Percentiles rank a stretch among this genome's conserved stretches.
Conservation (phyloP, 2,113 vertebrate species). For the Eublepharis macularius region DNA sequence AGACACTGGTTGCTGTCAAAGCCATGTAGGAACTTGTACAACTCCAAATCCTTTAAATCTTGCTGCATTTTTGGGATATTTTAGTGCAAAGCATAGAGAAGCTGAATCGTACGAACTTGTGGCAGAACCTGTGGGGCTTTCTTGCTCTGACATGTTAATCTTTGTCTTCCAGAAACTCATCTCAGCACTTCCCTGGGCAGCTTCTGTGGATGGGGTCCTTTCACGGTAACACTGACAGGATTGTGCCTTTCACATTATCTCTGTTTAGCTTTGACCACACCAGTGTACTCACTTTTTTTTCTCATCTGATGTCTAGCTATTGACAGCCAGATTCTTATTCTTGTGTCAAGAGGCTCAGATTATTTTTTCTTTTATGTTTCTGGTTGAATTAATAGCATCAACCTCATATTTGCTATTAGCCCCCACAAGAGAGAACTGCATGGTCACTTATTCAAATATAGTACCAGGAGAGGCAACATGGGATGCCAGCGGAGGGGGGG, state of each 20-base stretch:
- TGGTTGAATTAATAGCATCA: too few species aligned
- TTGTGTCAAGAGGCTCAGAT: background rate
- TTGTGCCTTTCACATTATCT: background rate
- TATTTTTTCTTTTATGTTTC: background rate
- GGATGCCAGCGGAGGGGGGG: background rate
- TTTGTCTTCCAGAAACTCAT: background rate
- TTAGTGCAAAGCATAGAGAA: background rate
- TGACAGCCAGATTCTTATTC: background rate
- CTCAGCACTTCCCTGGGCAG: background rate
- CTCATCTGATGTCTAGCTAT: too few species aligned
- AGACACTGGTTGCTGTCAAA: background rate
- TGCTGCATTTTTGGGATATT: background rate
- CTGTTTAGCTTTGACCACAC: background rate
- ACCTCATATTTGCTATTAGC: background rate
- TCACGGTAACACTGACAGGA: background rate
- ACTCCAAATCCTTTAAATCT: background rate
- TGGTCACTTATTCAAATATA: background rate
- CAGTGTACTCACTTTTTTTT: background rate
- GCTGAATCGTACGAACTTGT: background rate
- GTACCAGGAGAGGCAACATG: background rate
- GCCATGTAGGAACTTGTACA: conserved; percentile 1
- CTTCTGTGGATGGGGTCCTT: background rate
- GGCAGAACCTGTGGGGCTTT: too few species aligned
- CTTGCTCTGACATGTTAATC: background rate
- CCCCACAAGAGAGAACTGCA: background rate